Evolutionary conservation across 1,140 invertebrate species (phyloP).

Genomic region (Pogonomyrmex barbatus): DNA sequence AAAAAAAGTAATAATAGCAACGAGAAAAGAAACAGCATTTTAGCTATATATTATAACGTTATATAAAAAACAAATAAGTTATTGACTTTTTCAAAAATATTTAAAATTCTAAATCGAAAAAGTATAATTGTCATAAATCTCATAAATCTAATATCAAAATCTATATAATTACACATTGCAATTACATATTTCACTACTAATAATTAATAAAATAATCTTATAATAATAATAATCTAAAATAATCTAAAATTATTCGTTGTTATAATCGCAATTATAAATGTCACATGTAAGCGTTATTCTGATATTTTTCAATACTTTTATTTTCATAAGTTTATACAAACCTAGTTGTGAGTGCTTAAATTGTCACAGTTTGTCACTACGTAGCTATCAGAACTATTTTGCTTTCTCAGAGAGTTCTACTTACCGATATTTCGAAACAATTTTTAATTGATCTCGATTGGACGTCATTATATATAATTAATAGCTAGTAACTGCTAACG

Average conservation of each 20-base stretch:
- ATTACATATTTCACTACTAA: background rate
- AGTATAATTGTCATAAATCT: background rate
- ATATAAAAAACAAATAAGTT: background rate
- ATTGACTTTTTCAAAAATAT: background rate
- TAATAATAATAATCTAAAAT: too few species aligned
- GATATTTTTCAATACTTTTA: background rate
- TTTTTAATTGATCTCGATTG: conserved; percentile 1
- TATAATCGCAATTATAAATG: too few species aligned
- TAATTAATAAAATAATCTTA: background rate
- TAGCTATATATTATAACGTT: background rate
- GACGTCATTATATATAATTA: conserved; percentile 19
- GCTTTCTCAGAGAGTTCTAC: background rate
- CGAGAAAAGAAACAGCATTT: background rate
- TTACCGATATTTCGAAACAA: background rate
- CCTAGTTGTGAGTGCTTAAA: background rate
- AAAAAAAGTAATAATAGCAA: background rate
- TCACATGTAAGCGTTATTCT: background rate
- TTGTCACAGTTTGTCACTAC: background rate
- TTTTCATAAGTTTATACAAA: background rate
- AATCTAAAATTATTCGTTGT: too few species aligned
- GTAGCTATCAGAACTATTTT: background rate
- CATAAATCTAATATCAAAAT: background rate
- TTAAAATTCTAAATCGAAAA: background rate
- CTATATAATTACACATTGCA: background rate
- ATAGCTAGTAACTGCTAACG: conserved; percentile 5